These are phyloP conservation scores for Fragum sueziense DNA, from an alignment of 2,888 invertebrate species.

Conservation along the genomic window DNA sequence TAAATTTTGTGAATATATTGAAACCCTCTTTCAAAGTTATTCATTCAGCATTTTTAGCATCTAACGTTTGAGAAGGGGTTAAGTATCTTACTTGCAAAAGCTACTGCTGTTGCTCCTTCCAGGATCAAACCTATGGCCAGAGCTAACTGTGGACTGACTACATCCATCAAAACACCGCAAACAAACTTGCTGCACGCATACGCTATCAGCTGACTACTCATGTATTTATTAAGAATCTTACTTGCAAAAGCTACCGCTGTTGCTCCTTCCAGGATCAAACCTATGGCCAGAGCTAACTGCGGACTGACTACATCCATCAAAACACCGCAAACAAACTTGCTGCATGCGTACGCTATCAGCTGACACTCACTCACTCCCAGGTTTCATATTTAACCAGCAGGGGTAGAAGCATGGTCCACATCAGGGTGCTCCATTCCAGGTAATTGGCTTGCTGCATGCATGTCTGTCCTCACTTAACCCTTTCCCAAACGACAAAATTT, in stretches of 20 bases:
- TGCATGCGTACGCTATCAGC: slow-evolving; percentile 83
- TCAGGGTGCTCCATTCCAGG: no score
- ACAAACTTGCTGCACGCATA: slow-evolving; percentile 83
- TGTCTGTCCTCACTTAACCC: no score
- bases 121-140: slow-evolving; percentile 80
- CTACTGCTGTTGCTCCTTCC: slow-evolving; percentile 81
- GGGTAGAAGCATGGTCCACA: no score
- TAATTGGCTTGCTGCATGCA: no score
- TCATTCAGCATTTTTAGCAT: no score
- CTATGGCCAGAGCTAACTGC: slow-evolving; percentile 79
- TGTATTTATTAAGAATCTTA: no score
- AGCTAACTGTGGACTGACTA: slow-evolving; percentile 79
- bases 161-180: slow-evolving; percentile 82
- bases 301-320: slow-evolving; percentile 82
- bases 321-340: slow-evolving; percentile 83
- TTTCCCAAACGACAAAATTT: no score
- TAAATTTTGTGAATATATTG: no score
- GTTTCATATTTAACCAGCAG: no score
- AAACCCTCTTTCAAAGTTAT: no score
- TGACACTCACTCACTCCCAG: no score
- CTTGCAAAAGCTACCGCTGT: slow-evolving; percentile 80
- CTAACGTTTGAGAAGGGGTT: no score
- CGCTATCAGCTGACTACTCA: slow-evolving; percentile 82
- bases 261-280: slow-evolving; percentile 81
- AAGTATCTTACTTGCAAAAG: slow-evolving; percentile 78